Base-by-base conservation (phyloP, 1,140 invertebrate species). In the Agrypnia vestita region DNA sequence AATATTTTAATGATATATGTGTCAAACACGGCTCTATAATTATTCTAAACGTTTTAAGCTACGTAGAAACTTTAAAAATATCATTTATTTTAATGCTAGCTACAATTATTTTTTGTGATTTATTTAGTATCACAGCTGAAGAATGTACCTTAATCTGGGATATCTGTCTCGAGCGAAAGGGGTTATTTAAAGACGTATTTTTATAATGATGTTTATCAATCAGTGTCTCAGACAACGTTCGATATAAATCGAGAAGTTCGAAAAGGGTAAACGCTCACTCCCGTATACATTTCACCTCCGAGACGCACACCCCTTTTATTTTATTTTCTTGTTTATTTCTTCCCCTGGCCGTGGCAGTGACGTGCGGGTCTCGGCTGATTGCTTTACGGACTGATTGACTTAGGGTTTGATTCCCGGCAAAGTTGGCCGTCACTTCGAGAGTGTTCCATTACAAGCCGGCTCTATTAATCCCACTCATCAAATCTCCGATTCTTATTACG, bases 381-480 rank as follows among this genome's bases (percentile, higher is more conserved):
- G 47, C 19, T 55, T 55, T 21, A 3, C 3, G 19, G 69, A 73
- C 13, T 73, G 69, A 73, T 73, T 73, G 69, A 73, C 69, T 73
- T 49, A 47, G 46, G 67, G 67, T 49, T 46, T 71, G 46, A 35
- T 73, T 73, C 49, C 43, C 9, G 64, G 17, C 17, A 69, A 47
- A 25, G 35, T 59, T 64, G 19, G n/a, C 35, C 19, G 61, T 64
- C 62, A 46, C 12, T 43, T 15, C 21, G 25, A n/a, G 64, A 69
- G 43, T 13, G 46, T 46, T 69, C 44, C 64, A 69, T 69, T 69
- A 69, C 44, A 1, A 0, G 44, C 8, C 12, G 49, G 69, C 21
- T 73, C 69, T 53, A 73, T 73, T 73, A 73, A 53, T 53, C 12
- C 47, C 69, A 73, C 69, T 73, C 69, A 73, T 73, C 69, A 73